These are phyloP conservation scores for Potamilus streckersoni DNA, from an alignment of 1,140 invertebrate species.

Conservation along the genomic window DNA sequence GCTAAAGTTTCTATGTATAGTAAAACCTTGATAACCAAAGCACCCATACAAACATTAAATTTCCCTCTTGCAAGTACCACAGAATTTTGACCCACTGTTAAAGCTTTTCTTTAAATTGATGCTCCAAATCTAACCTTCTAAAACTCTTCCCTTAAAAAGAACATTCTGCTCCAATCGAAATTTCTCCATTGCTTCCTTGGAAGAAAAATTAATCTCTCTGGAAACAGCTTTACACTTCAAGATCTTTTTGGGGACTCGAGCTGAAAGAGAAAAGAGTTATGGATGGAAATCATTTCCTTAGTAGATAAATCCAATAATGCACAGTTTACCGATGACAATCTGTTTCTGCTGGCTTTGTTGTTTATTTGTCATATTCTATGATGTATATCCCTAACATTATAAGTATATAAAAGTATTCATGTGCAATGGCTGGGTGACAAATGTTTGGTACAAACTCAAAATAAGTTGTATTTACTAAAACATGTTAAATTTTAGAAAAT, in stretches of 20 bases:
- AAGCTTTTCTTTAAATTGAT: neutral
- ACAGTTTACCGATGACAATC: too few relatives aligned
- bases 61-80: neutral
- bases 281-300: too few relatives aligned
- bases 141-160: slow-evolving; percentile 77
- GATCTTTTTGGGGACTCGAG: slow-evolving; percentile 95
- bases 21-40: neutral
- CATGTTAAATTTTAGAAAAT: too few relatives aligned
- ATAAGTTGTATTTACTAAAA: too few relatives aligned
- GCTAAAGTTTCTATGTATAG: neutral
- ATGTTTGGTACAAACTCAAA: too few relatives aligned
- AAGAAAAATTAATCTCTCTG: slow-evolving; percentile 98
- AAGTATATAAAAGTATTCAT: too few relatives aligned
- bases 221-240: slow-evolving; percentile 95
- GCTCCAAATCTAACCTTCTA: slow-evolving; percentile 70
- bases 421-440: too few relatives aligned
- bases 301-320: too few relatives aligned
- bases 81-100: neutral
- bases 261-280: slow-evolving; percentile 66
- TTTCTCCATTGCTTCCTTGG: slow-evolving; percentile 94
- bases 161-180: slow-evolving; percentile 97
- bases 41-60: neutral
- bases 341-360: too few relatives aligned
- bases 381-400: too few relatives aligned
- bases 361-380: too few relatives aligned